Evolutionary conservation across 2,113 vertebrate genomes (phyloP).

Genomic region (Coregonus clupeaformis): DNA sequence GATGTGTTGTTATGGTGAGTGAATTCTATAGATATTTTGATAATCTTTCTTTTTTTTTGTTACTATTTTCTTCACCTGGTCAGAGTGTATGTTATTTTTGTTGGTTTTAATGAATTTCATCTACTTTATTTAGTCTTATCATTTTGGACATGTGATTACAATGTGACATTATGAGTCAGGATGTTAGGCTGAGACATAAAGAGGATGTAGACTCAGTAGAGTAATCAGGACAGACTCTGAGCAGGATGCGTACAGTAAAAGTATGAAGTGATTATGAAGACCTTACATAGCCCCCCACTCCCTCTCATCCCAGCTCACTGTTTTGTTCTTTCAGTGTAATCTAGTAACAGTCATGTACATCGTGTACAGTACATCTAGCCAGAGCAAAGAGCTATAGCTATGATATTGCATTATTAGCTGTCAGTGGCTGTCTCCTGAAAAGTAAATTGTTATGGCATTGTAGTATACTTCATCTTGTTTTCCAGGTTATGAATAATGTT

Average conservation of each 20-base stretch:
- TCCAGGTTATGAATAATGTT: neutral
- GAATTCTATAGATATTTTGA: constrained; percentile 65
- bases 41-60: constrained; percentile 44
- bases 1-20: constrained; percentile 62
- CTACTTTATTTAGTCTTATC: constrained; percentile 26
- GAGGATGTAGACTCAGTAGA: constrained; percentile 1
- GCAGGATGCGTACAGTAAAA: neutral
- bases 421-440: constrained; percentile 2
- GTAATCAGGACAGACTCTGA: neutral
- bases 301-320: neutral
- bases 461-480: neutral
- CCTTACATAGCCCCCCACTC: neutral
- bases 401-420: neutral
- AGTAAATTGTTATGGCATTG: neutral
- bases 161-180: constrained; percentile 16
- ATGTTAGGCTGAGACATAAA: neutral
- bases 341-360: neutral
- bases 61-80: constrained; percentile 36
- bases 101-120: constrained; percentile 29
- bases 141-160: constrained; percentile 21
- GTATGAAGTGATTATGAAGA: neutral
- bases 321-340: neutral
- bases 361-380: neutral
- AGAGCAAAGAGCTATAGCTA: neutral
- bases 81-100: constrained; percentile 38